Percentiles rank a stretch among this genome's conserved stretches.
phyloP scores from a whole-genome alignment of 2,888 invertebrate species.

The Bursaphelenchus okinawaensis region DNA sequence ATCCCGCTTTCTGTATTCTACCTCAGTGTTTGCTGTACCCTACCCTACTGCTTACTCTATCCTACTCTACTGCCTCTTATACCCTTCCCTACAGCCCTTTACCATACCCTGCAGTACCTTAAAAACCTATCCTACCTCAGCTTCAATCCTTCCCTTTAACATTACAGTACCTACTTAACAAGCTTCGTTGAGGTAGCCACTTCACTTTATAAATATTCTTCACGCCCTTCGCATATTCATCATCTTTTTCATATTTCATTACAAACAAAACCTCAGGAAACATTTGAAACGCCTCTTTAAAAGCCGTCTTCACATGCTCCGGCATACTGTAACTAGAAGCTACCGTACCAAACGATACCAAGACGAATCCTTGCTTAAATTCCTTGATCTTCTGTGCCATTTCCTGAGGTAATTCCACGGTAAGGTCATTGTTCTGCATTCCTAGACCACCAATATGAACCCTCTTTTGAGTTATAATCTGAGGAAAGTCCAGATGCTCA shows the following conservation, averaged over 20 bases:
- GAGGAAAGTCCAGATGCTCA: constrained; percentile 29
- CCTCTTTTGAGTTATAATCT: constrained; percentile 26
- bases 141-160: not conserved
- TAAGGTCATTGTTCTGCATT: constrained; percentile 5
- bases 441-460: constrained; percentile 31
- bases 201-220: constrained; percentile 48
- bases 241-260: constrained; percentile 30
- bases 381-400: not conserved
- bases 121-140: not conserved
- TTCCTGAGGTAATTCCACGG: constrained; percentile 13
- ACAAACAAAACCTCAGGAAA: constrained; percentile 28
- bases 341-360: constrained; percentile 22
- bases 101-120: too few relatives aligned
- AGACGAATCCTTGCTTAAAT: constrained; percentile 16
- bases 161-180: constrained; percentile 34
- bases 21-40: too few relatives aligned
- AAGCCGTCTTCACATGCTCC: constrained; percentile 17
- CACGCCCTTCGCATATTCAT: not conserved
- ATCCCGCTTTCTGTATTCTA: too few relatives aligned
- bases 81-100: too few relatives aligned
- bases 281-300: constrained; percentile 29
- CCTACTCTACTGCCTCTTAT: too few relatives aligned
- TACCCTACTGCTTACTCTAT: too few relatives aligned
- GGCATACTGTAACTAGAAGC: constrained; percentile 21
- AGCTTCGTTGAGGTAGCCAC: constrained; percentile 59